Conservation (phyloP, 2,888 invertebrate species). For the Esperia sulphurella region DNA sequence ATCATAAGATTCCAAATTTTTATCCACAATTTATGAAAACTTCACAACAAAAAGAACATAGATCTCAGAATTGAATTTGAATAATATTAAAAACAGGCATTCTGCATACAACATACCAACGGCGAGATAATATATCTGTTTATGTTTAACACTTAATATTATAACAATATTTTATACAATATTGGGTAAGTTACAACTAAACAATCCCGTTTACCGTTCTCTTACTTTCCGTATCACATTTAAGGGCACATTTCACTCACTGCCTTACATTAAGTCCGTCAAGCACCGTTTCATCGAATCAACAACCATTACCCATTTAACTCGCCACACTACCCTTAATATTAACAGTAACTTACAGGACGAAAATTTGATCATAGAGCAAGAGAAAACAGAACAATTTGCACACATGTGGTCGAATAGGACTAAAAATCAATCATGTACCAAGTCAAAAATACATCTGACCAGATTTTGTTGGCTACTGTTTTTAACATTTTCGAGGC, state of each 20-base stretch:
- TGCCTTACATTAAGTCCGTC: slow-evolving; percentile 20
- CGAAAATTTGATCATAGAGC: slow-evolving; percentile 16
- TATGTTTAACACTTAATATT: slow-evolving; percentile 67
- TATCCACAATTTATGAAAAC: slow-evolving; percentile 17
- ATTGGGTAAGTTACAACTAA: slow-evolving; percentile 38
- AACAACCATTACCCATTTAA: slow-evolving; percentile 9
- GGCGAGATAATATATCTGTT: slow-evolving; percentile 56
- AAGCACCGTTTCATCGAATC: slow-evolving; percentile 18
- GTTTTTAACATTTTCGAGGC: no score
- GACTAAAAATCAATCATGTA: neutral
- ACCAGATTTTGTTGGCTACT: no score
- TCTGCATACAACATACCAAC: slow-evolving; percentile 47
- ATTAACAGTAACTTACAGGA: slow-evolving; percentile 26
- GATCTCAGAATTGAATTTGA: slow-evolving; percentile 45
- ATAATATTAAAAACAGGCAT: slow-evolving; percentile 74
- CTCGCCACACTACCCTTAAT: neutral
- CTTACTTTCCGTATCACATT: slow-evolving; percentile 56
- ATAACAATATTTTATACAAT: slow-evolving; percentile 59
- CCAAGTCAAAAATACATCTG: no score
- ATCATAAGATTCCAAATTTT: slow-evolving; percentile 24
- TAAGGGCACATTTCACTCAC: slow-evolving; percentile 56
- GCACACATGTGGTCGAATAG: neutral
- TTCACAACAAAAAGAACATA: slow-evolving; percentile 31
- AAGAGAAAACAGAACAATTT: neutral
- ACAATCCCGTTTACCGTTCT: slow-evolving; percentile 42